A percentile compares a stretch with the other conserved stretches of the same genome.
These are phyloP conservation scores for Anguilla anguilla DNA, from an alignment of 2,797 vertebrate species.

Conservation along the genomic window DNA sequence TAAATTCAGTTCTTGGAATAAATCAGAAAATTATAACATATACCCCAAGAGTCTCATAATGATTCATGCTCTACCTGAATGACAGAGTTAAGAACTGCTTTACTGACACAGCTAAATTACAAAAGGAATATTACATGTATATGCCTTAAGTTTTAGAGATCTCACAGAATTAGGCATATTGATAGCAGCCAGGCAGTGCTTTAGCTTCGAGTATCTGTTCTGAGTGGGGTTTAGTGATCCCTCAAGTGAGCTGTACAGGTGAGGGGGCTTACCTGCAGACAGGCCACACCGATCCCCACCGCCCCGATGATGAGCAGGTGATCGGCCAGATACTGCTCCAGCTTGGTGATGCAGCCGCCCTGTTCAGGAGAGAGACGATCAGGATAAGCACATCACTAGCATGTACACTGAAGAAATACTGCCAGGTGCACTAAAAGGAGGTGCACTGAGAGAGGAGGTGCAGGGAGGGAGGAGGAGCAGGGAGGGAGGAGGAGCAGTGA, in stretches of 20 bases:
- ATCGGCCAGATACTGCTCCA: conserved; percentile 83
- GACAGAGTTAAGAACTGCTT: too few species aligned
- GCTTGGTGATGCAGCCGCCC: conserved; percentile 84
- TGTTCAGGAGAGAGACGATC: conserved; percentile 50
- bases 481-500: too few species aligned
- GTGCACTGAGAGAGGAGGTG: background rate
- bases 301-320: conserved; percentile 83
- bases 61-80: too few species aligned
- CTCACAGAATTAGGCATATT: too few species aligned
- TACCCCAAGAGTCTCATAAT: too few species aligned
- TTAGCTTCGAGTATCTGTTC: background rate
- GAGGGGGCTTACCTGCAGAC: conserved; percentile 76
- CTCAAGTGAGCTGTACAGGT: background rate
- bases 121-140: too few species aligned
- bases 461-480: background rate
- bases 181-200: too few species aligned
- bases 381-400: background rate
- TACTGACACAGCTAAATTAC: too few species aligned
- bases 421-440: background rate
- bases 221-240: background rate
- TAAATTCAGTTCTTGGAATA: conserved; percentile 59
- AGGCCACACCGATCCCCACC: conserved; percentile 84
- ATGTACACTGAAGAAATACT: background rate
- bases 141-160: too few species aligned
- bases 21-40: background rate